These are phyloP conservation scores for Typhlichthys subterraneus DNA, from an alignment of 2,797 vertebrate species.

Conservation along the genomic window DNA sequence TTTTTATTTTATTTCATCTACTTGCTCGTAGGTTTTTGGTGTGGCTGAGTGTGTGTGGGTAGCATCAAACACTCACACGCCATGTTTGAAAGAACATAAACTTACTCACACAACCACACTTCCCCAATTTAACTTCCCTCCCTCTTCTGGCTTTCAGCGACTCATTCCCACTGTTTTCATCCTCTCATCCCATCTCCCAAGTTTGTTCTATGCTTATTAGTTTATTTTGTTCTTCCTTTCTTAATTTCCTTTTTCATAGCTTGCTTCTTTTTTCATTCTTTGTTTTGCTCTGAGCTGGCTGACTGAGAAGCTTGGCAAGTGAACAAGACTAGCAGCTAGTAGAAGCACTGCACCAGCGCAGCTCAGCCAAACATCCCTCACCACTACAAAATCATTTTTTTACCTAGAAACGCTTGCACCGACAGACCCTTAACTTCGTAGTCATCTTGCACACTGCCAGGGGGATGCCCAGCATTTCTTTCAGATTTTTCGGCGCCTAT, in stretches of 20 bases:
- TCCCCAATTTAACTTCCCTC: constrained; percentile 50
- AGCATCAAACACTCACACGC: neutral
- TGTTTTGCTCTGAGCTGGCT: constrained; percentile 48
- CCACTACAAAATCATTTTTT: constrained; percentile 74
- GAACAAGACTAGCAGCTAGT: constrained; percentile 64
- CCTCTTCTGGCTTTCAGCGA: constrained; percentile 47
- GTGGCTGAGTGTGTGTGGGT: neutral
- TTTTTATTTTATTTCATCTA: neutral
- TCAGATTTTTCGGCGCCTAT: constrained; percentile 70
- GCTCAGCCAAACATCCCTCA: constrained; percentile 51
- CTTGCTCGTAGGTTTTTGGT: neutral
- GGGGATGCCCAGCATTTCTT: constrained; percentile 70
- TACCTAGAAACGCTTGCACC: constrained; percentile 39
- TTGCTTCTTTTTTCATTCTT: constrained; percentile 4
- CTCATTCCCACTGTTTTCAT: constrained; percentile 29
- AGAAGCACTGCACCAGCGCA: constrained; percentile 65
- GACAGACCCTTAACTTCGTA: constrained; percentile 60
- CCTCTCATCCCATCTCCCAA: constrained; percentile 3
- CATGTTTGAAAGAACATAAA: constrained; percentile 27
- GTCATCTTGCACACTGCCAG: constrained; percentile 38
- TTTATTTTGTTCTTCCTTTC: neutral
- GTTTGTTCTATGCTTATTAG: neutral
- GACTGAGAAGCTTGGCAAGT: constrained; percentile 71
- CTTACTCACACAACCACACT: constrained; percentile 57
- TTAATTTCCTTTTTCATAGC: constrained; percentile 13